Evolutionary conservation across 2,888 invertebrate species (phyloP), one percentile per base, ranked within the genome.

Genomic region (Gari tellinella): DNA sequence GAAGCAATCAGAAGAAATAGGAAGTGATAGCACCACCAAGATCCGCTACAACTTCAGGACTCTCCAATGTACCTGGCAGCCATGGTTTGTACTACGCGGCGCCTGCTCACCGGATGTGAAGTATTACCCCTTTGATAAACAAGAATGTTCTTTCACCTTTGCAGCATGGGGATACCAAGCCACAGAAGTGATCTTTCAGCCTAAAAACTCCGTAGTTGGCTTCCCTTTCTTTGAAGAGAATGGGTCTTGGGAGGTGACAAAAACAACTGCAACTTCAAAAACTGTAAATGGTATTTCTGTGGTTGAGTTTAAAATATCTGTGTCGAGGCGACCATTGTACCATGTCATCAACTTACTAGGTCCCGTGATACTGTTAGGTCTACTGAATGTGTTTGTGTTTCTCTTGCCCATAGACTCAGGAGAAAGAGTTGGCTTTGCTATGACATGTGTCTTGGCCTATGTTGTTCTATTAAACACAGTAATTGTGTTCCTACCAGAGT

Each of bases 341-440:
- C 68, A 74, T 38, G 58, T 79, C 1, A 64, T 74, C 21, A 79
- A 72, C 31, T 31, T 79, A 10, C 38, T 79, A 1, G 43, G 62
- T 8, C 79, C 79, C 4, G 58, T 79, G 3, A 48, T 72, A 26
- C 48, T 72, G 12, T 49, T 79, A 3, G 68, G 62, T 1, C 21
- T 67, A 1, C 37, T 79, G 2, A 74, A 79, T 51, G 64, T 64
- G 0, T 79, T 74, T 41, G 63, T 68, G 0, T 79, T 79, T 51
- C n/a, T 74, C 31, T 26, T 79, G 19, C 79, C 78, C n/a, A 51
- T 61, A 21, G 70, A 70, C 7, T 74, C 74, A 1, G 74, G 79
- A 8, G 79, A 79, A 48, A 67, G 79, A 38, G 48, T 79, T 17
- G 79, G 79, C 1, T 79, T 72, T 46, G 51, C 79, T 8, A 46